Base-by-base conservation (phyloP, 2,888 invertebrate genomes). In the Chrysodeixis includens region DNA sequence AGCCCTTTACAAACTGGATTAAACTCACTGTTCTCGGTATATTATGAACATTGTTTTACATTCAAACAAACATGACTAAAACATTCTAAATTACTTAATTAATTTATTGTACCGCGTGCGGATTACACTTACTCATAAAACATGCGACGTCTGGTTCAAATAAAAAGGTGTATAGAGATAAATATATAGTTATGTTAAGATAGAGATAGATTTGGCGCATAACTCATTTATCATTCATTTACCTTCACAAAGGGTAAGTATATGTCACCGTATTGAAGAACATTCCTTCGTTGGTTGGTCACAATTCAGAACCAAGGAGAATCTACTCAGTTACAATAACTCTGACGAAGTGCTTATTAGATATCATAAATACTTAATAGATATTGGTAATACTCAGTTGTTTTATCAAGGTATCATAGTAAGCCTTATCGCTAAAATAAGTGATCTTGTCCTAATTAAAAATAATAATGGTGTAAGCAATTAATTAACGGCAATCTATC, bases 401-500 rank as follows among this genome's bases (percentile, higher is more conserved):
- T n/a, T n/a, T n/a, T 26, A 4, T 26, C 26, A 26, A 26, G 6
- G 26, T 26, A 26, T 4, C 6, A 4, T 26, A 26, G 26, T n/a
- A 40, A 40, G 40, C 40, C 40, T 40, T 40, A 6, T 40, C 40
- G 5, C n/a, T 46, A 18, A 46, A 46, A 9, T 20, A 20, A 40
- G 30, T 16, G 35, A 52, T 46, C 14, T 58, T 59, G 61, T 40
- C 40, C 22, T 52, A 56, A 49, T 40, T 30, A 52, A 60, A 71
- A 56, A 65, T 67, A 65, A 20, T 54, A 52, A 57, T 44, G 54
- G 22, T 35, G 30, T 32, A 55, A 22, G 56, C 55, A 58, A 59
- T 49, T 60, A 63, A 59, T 74, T 62, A 64, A 61, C 68, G 4
- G 20, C 18, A 20, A 70, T 64, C 67, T 52, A 81, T 82, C 74